Percentiles rank a stretch among this genome's conserved stretches.
Evolutionary conservation across 2,888 invertebrate genomes (phyloP).

Genomic region (Barypeithes pellucidus): DNA sequence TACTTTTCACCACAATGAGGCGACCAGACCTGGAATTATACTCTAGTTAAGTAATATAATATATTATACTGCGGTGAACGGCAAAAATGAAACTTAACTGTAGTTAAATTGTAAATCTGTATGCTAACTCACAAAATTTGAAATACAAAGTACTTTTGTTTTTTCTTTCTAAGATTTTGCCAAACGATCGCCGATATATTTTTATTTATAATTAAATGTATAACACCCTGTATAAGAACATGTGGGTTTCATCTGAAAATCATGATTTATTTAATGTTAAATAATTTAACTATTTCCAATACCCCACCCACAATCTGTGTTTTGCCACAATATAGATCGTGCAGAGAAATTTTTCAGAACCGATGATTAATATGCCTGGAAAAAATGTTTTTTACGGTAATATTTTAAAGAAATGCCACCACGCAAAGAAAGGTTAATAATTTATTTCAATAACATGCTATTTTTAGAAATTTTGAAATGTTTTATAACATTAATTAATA

Average conservation of each 20-base stretch:
- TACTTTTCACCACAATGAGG: too few species aligned
- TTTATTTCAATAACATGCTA: too few species aligned
- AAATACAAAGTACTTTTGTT: too few species aligned
- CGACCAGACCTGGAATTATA: too few species aligned
- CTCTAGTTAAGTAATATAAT: too few species aligned
- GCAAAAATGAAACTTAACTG: too few species aligned
- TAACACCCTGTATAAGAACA: background rate
- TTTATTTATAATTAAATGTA: background rate
- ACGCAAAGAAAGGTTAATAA: background rate
- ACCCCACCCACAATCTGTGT: constrained; percentile 5
- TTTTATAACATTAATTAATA: too few species aligned
- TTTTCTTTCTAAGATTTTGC: too few species aligned
- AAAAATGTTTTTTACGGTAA: background rate
- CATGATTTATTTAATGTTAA: constrained; percentile 17
- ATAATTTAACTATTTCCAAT: constrained; percentile 6
- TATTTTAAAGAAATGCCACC: constrained; percentile 5
- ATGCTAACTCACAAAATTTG: too few species aligned
- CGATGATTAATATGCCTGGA: constrained; percentile 11
- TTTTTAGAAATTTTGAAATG: too few species aligned
- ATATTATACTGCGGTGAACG: too few species aligned
- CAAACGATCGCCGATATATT: background rate
- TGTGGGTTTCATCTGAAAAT: constrained; percentile 8
- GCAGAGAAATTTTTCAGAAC: background rate
- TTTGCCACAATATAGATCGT: constrained; percentile 7
- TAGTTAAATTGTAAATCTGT: too few species aligned